Conservation (phyloP, 2,797 vertebrate species). For the Tadarida brasiliensis region DNA sequence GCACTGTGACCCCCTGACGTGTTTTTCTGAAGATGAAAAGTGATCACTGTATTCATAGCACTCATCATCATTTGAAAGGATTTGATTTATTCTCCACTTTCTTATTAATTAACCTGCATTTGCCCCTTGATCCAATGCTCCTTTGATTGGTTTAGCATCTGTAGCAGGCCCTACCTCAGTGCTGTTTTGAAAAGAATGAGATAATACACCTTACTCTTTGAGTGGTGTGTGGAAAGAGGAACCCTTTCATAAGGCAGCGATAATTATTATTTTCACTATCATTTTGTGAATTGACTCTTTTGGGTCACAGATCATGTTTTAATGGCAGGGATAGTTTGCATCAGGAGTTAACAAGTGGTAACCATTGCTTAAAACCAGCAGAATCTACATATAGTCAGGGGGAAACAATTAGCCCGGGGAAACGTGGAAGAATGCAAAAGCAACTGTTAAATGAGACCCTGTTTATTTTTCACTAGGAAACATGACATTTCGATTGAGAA, state of each 20-base stretch:
- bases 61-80: neutral
- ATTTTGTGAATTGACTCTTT: neutral
- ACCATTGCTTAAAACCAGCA: neutral
- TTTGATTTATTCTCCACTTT: neutral
- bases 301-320: neutral
- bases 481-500: neutral
- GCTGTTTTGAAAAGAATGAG: neutral
- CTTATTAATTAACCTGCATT: neutral
- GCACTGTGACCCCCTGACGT: accelerated
- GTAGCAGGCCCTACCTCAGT: accelerated
- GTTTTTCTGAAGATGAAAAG: neutral
- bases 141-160: neutral
- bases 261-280: neutral
- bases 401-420: neutral
- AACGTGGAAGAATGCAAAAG: conserved; percentile 19
- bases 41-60: neutral
- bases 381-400: neutral
- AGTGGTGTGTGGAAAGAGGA: neutral
- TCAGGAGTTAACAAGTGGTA: neutral
- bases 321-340: neutral
- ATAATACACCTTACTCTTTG: neutral
- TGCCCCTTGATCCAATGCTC: neutral
- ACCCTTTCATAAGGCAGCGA: neutral
- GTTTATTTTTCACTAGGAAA: neutral
- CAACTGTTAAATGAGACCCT: neutral